phyloP scores from a whole-genome alignment of 2,888 invertebrate genomes.

The Calephelis perditalis region DNA sequence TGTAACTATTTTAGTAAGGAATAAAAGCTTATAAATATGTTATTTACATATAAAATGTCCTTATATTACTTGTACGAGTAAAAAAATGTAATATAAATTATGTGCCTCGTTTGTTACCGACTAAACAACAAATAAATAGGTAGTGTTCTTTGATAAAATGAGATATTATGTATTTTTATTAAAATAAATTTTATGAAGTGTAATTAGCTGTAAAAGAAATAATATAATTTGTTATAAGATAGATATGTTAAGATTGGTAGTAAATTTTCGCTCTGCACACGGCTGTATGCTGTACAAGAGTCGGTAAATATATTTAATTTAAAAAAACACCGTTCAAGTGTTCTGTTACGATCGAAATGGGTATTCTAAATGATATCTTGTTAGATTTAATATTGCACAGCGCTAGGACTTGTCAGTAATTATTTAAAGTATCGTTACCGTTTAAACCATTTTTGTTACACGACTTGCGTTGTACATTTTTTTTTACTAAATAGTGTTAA shows the following conservation, averaged over 20 bases:
- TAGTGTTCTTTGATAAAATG: slow-evolving; percentile 71
- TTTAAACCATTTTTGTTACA: slow-evolving; percentile 11
- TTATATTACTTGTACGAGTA: slow-evolving; percentile 18
- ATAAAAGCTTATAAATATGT: slow-evolving; percentile 16
- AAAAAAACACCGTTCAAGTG: slow-evolving; percentile 12
- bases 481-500: slow-evolving; percentile 11
- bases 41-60: slow-evolving; percentile 28
- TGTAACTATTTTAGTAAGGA: slow-evolving; percentile 22
- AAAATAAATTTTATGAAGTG: slow-evolving; percentile 69
- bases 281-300: slow-evolving; percentile 26
- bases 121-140: slow-evolving; percentile 59
- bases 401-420: slow-evolving; percentile 11
- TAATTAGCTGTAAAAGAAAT: slow-evolving; percentile 72
- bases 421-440: slow-evolving; percentile 11
- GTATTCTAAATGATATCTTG: slow-evolving; percentile 4
- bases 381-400: slow-evolving; percentile 9
- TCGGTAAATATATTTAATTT: slow-evolving; percentile 18
- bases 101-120: slow-evolving; percentile 76
- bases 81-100: slow-evolving; percentile 39
- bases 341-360: slow-evolving; percentile 7
- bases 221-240: slow-evolving; percentile 76
- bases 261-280: slow-evolving; percentile 40
- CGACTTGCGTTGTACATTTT: slow-evolving; percentile 6
- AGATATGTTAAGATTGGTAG: slow-evolving; percentile 57
- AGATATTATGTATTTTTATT: slow-evolving; percentile 73